These are phyloP conservation scores for Cosmorhoe ocellata DNA, from an alignment of 2,888 invertebrate species.

Conservation along the genomic window DNA sequence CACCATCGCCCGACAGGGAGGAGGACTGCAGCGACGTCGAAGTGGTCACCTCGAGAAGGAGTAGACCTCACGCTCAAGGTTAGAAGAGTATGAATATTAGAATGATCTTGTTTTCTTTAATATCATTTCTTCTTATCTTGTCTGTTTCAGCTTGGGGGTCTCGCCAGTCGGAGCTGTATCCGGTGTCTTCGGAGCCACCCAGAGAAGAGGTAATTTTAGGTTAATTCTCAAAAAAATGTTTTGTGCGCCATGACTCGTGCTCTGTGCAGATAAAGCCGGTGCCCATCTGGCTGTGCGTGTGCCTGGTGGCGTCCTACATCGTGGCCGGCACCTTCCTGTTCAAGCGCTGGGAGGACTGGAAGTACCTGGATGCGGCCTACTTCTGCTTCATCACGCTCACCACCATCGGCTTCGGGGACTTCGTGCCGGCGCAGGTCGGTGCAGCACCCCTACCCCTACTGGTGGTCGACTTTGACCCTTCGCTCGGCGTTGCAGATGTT, in stretches of 20 bases:
- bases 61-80: slow-evolving; percentile 53
- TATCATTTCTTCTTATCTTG: no score
- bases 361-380: slow-evolving; percentile 93
- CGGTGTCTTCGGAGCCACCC: slow-evolving; percentile 48
- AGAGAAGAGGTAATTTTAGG: slow-evolving; percentile 56
- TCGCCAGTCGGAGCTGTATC: slow-evolving; percentile 61
- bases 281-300: slow-evolving; percentile 94
- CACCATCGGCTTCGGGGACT: slow-evolving; percentile 96
- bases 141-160: slow-evolving; percentile 61
- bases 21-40: slow-evolving; percentile 73
- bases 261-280: slow-evolving; percentile 84
- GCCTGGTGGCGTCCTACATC: slow-evolving; percentile 94
- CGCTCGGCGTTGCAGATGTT: no score
- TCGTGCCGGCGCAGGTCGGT: slow-evolving; percentile 91
- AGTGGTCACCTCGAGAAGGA: slow-evolving; percentile 48
- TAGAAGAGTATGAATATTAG: background rate
- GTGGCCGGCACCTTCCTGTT: slow-evolving; percentile 94
- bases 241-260: no score
- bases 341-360: slow-evolving; percentile 93
- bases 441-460: no score
- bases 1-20: slow-evolving; percentile 67
- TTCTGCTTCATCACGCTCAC: slow-evolving; percentile 97
- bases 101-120: background rate
- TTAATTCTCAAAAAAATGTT: background rate
- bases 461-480: no score